phyloP scores from a whole-genome alignment of 2,888 invertebrate genomes.

The Drosophila pullipes region DNA sequence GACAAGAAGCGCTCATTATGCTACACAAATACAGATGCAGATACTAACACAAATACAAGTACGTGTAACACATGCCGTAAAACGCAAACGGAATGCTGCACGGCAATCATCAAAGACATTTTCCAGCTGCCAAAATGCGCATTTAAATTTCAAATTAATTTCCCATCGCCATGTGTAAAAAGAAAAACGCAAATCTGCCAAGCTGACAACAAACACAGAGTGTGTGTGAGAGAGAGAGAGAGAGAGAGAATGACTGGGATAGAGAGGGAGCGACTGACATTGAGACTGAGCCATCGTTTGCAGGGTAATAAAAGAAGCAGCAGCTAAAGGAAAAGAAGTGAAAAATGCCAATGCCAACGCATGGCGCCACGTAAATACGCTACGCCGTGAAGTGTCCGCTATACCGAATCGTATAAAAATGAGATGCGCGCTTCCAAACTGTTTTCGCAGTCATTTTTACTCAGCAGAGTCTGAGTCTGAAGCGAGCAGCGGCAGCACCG shows the following conservation, averaged over 20 bases:
- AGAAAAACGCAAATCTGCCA: conserved; percentile 59
- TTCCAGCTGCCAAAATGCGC: conserved; percentile 64
- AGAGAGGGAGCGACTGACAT: conserved; percentile 9
- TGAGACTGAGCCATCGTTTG: conserved; percentile 37
- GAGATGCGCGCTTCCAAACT: conserved; percentile 57
- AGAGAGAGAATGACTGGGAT: not conserved
- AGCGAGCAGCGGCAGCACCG: conserved; percentile 35
- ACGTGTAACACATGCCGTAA: conserved; percentile 49
- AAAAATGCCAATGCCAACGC: conserved; percentile 55
- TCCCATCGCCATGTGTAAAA: conserved; percentile 62
- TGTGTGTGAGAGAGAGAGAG: not conserved
- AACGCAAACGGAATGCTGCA: conserved; percentile 40
- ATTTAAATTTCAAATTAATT: conserved; percentile 82
- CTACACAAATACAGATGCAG: conserved; percentile 38
- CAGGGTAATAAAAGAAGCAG: conserved; percentile 54
- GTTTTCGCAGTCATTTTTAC: conserved; percentile 53
- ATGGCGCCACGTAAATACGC: conserved; percentile 51
- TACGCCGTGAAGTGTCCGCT: conserved; percentile 23
- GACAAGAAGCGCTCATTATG: conserved; percentile 57
- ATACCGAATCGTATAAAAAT: conserved; percentile 32
- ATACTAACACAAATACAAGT: conserved; percentile 19
- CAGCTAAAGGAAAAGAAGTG: conserved; percentile 45
- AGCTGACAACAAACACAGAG: conserved; percentile 55
- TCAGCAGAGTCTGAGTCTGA: conserved; percentile 5
- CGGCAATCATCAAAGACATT: conserved; percentile 65